These are phyloP conservation scores for Netelia inedita DNA, from an alignment of 2,888 invertebrate genomes.

Conservation along the genomic window DNA sequence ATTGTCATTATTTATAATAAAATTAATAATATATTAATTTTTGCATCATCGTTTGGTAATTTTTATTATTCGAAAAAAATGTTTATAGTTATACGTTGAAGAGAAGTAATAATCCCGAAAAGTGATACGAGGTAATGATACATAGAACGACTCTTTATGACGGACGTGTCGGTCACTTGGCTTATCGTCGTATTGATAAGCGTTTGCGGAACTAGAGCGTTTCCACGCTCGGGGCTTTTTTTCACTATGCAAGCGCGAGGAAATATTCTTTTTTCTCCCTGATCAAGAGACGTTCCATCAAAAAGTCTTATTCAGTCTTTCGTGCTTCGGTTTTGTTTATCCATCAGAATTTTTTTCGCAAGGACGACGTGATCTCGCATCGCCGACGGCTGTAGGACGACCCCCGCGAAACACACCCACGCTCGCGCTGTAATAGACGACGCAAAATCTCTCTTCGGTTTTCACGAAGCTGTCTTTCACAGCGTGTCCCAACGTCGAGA, in stretches of 20 bases:
- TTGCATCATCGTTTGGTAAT: background rate
- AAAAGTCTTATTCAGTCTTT: conserved; percentile 62
- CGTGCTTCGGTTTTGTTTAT: conserved; percentile 56
- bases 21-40: background rate
- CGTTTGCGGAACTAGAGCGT: conserved; percentile 49
- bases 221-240: conserved; percentile 39
- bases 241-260: background rate
- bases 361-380: conserved; percentile 60
- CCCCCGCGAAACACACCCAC: conserved; percentile 48
- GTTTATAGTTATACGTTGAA: no score
- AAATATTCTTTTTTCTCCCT: conserved; percentile 19
- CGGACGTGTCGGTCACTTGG: conserved; percentile 10
- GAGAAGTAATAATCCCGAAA: background rate
- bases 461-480: conserved; percentile 47
- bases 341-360: conserved; percentile 33
- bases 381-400: conserved; percentile 75
- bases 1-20: background rate
- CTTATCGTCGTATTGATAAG: conserved; percentile 34
- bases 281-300: conserved; percentile 49
- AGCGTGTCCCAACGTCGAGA: conserved; percentile 17
- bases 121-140: background rate
- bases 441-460: conserved; percentile 66
- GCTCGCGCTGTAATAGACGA: conserved; percentile 43
- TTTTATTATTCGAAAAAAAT: background rate
- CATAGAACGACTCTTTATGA: background rate